Evolutionary conservation across 2,888 invertebrate species (phyloP).

Genomic region (Spialia ferax): DNA sequence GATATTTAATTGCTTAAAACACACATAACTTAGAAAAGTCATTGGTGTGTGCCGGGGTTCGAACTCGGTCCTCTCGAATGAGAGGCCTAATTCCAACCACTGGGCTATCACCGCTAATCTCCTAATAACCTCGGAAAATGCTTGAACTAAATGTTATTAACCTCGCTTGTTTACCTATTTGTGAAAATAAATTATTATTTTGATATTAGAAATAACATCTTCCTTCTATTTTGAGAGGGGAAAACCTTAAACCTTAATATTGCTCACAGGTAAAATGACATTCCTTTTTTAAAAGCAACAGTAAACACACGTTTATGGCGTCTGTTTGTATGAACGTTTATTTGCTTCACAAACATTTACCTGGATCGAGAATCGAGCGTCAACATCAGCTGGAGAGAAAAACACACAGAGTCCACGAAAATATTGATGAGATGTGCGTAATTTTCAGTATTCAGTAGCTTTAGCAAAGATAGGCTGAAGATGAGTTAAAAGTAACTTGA

Average conservation of each 20-base stretch:
- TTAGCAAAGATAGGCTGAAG: too few relatives aligned
- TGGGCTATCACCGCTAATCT: too few relatives aligned
- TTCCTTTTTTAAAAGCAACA: constrained; percentile 10
- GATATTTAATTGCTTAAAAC: too few relatives aligned
- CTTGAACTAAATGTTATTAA: too few relatives aligned
- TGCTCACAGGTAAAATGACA: constrained; percentile 19
- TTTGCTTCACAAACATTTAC: constrained; percentile 19
- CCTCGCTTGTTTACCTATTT: too few relatives aligned
- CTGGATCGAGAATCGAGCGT: constrained; percentile 2
- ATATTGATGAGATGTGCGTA: background rate
- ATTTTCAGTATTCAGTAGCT: background rate
- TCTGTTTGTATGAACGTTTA: constrained; percentile 7
- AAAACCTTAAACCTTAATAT: constrained; percentile 48
- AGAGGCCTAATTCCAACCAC: too few relatives aligned
- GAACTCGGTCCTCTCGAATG: too few relatives aligned
- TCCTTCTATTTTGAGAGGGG: constrained; percentile 55
- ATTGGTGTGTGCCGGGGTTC: too few relatives aligned
- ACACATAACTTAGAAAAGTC: too few relatives aligned
- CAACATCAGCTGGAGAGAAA: background rate
- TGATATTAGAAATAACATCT: constrained; percentile 52
- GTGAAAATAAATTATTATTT: too few relatives aligned
- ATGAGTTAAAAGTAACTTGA: too few relatives aligned
- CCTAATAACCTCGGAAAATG: too few relatives aligned
- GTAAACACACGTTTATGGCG: constrained; percentile 18
- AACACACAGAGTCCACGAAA: background rate